Percentiles rank a stretch among this genome's conserved stretches.
These are phyloP conservation scores for Dolichopus griseipennis DNA, from an alignment of 2,888 invertebrate genomes.

Conservation along the genomic window DNA sequence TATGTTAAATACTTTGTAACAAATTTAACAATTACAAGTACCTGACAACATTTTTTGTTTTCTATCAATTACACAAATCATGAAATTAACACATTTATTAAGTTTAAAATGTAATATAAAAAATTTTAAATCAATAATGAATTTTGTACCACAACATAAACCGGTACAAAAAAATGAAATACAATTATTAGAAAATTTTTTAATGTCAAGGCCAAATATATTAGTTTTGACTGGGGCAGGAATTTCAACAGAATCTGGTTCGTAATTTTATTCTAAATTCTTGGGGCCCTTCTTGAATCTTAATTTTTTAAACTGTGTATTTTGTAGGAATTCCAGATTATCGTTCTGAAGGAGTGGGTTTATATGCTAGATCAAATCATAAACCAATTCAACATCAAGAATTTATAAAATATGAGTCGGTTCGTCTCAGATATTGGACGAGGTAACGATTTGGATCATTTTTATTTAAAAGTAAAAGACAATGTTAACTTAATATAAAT, in stretches of 20 bases:
- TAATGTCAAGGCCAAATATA: conserved; percentile 45
- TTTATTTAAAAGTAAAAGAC: neutral
- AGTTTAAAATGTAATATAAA: conserved; percentile 20
- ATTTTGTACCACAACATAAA: conserved; percentile 67
- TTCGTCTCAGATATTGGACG: conserved; percentile 86
- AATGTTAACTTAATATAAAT: no score
- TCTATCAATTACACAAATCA: neutral
- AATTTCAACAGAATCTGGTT: conserved; percentile 88
- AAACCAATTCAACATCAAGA: conserved; percentile 82
- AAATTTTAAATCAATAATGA: conserved; percentile 12
- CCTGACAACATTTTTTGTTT: no score
- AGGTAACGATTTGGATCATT: conserved; percentile 27
- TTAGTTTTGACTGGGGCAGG: conserved; percentile 84
- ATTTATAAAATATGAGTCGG: conserved; percentile 59
- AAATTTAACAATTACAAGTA: no score
- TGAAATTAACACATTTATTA: neutral
- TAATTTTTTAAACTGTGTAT: no score
- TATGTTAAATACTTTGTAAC: no score
- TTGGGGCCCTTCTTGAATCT: no score
- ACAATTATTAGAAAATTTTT: conserved; percentile 36
- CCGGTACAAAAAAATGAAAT: conserved; percentile 54
- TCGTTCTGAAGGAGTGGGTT: conserved; percentile 81
- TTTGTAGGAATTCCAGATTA: conserved; percentile 83
- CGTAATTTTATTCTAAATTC: conserved; percentile 15
- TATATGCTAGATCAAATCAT: conserved; percentile 76